phyloP scores from a whole-genome alignment of 64 coral and sea anemone species.

The Astreopora myriophthalma region DNA sequence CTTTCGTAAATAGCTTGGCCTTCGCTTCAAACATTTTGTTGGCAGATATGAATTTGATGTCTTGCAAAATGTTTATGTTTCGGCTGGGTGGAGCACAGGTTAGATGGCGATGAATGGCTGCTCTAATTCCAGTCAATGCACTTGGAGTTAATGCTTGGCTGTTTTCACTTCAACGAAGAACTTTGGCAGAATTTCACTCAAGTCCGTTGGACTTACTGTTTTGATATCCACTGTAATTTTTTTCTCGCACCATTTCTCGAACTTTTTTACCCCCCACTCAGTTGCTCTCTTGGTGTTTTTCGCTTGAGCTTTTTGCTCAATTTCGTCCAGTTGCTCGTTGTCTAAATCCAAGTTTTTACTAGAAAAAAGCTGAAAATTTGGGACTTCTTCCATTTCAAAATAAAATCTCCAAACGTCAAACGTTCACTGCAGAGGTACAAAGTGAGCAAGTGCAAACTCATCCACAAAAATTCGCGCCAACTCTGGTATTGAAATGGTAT shows the following conservation, averaged over 20 bases:
- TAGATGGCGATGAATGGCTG: conserved; percentile 55
- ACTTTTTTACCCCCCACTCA: too few species aligned
- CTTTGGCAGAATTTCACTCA: background rate
- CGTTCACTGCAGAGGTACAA: too few species aligned
- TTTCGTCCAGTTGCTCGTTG: background rate
- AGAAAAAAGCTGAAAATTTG: background rate
- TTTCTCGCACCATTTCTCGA: background rate
- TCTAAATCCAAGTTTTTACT: background rate
- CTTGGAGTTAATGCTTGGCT: background rate
- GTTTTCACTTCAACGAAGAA: background rate
- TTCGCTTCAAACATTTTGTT: conserved; percentile 71
- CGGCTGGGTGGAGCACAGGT: conserved; percentile 32
- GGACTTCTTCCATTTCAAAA: background rate
- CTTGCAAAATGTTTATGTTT: conserved; percentile 70
- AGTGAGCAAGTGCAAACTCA: too few species aligned
- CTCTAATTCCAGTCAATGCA: too few species aligned
- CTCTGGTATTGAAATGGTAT: too few species aligned
- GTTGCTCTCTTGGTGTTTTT: too few species aligned
- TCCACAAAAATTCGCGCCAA: too few species aligned
- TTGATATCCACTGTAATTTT: background rate
- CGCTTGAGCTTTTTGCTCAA: background rate
- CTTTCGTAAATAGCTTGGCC: conserved; percentile 49
- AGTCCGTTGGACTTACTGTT: background rate
- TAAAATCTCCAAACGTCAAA: too few species aligned
- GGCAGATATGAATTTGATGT: conserved; percentile 45